Percentiles rank a stretch among this genome's conserved stretches.
These are phyloP conservation scores for Ricordea florida DNA, from an alignment of 92 coral and sea anemone genomes.

Conservation along the genomic window DNA sequence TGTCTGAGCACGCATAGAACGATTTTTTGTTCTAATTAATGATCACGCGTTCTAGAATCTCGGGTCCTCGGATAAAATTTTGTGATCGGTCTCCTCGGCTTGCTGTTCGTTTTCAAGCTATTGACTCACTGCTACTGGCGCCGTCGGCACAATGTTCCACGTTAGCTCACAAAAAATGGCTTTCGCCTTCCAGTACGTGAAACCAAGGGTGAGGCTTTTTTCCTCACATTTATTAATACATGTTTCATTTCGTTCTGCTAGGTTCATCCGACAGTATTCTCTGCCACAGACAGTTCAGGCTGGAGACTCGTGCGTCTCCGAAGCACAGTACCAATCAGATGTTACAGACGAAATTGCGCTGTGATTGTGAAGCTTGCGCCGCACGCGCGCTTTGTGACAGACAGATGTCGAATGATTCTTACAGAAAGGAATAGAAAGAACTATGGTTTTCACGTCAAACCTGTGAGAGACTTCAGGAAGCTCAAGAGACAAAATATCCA, in stretches of 20 bases:
- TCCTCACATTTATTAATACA: background rate
- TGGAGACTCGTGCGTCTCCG: slow-evolving; percentile 71
- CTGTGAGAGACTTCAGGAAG: slow-evolving; percentile 71
- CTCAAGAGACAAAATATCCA: slow-evolving; percentile 51
- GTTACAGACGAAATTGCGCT: slow-evolving; percentile 49
- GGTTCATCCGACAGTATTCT: slow-evolving; percentile 66
- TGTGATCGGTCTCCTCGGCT: too few relatives aligned
- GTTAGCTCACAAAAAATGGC: too few relatives aligned
- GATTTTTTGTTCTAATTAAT: too few relatives aligned
- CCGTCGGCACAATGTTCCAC: too few relatives aligned
- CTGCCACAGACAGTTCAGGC: slow-evolving; percentile 59
- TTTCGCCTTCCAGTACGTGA: too few relatives aligned
- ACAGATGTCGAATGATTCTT: slow-evolving; percentile 60
- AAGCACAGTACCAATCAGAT: slow-evolving; percentile 65
- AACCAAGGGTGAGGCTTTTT: background rate
- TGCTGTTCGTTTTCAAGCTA: too few relatives aligned
- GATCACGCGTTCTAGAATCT: too few relatives aligned
- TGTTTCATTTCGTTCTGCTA: background rate
- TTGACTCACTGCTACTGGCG: too few relatives aligned
- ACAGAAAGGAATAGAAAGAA: slow-evolving; percentile 66
- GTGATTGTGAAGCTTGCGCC: slow-evolving; percentile 50
- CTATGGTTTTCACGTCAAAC: slow-evolving; percentile 59
- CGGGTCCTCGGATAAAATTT: too few relatives aligned
- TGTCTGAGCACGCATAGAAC: too few relatives aligned
- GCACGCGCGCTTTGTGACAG: slow-evolving; percentile 73